Conservation (phyloP, 2,113 vertebrate species). For the Spilogale gracilis region DNA sequence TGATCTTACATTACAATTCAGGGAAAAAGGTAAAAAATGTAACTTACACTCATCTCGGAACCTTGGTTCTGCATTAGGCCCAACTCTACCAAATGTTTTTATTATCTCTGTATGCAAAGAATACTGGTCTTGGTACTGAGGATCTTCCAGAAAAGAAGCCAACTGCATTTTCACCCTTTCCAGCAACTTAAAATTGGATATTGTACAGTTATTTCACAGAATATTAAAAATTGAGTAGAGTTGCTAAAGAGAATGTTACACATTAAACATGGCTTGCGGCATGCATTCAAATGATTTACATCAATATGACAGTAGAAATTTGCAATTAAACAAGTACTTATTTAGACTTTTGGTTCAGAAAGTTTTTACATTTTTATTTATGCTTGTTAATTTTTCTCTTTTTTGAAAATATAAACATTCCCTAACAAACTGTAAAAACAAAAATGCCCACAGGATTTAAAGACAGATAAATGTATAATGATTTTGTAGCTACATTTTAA, state of each 20-base stretch:
- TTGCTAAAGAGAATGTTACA: conserved; percentile 30
- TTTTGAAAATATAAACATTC: conserved; percentile 59
- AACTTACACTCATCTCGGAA: conserved; percentile 98
- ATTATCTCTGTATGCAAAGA: conserved; percentile 99
- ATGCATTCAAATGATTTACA: background rate
- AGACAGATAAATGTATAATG: conserved; percentile 63
- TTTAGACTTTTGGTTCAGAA: conserved; percentile 23
- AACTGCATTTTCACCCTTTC: conserved; percentile 99
- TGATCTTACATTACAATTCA: background rate
- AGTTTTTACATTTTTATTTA: conserved; percentile 29
- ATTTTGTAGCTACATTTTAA: conserved; percentile 71
- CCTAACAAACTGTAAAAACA: conserved; percentile 20
- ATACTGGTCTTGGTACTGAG: conserved; percentile 99
- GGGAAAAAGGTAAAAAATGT: conserved; percentile 10
- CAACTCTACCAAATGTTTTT: conserved; percentile 97
- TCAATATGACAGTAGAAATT: background rate
- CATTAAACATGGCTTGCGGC: background rate
- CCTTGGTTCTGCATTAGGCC: conserved; percentile 97
- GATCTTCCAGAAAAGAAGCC: conserved; percentile 98
- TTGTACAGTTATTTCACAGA: conserved; percentile 66
- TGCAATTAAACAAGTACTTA: background rate
- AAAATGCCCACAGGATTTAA: conserved; percentile 66
- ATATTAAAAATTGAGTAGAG: conserved; percentile 18
- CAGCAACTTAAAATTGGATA: conserved; percentile 91
- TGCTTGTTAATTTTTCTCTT: conserved; percentile 12